Base-by-base conservation (phyloP, 2,797 vertebrate species). In the Varecia variegata region DNA sequence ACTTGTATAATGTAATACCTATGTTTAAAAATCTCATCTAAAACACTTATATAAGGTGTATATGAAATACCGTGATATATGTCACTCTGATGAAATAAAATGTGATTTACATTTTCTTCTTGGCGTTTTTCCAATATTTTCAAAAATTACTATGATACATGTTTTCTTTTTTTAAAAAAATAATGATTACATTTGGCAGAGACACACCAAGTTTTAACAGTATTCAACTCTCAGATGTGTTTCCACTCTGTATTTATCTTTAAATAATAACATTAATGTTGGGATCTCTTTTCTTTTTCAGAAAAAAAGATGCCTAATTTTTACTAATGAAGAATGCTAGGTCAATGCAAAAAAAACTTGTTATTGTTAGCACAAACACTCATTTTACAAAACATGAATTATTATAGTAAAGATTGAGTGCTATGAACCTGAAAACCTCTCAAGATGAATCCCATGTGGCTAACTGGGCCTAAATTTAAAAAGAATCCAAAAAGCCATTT, bases 321-420 rank as follows among this genome's bases (percentile, higher is more conserved):
- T 94, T 93, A 79, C 65, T 94, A 88, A 93, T 35, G 7, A 90
- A 88, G 25, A 88, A 52, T 91, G 27, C 25, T 45, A 60, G 25
- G 32, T 82, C 4, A 40, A 79, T 70, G n/a, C n/a, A 35, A 65
- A 93, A 47, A 21, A 1, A 25, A 67, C 58, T 62, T 17, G 4
- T 68, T 30, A 83, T 60, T 81, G n/a, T 38, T 67, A 73, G 21
- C 12, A 56, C 56, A 60, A 70, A 89, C 10, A 74, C 7, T 90
- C 84, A 71, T 60, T 92, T 84, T 88, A 5, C 25, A 18, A 52
- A 47, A 81, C 6, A 67, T 87, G 25, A 76, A 23, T 81, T 88
- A 65, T 68, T 73, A 82, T 52, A 68, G 67, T 38, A 65, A 52
- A 65, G 35, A 12, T 52, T 94, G 58, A 25, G 15, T 43, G 7